These are phyloP conservation scores for Phymatocera aterrima DNA, from an alignment of 2,888 invertebrate species.

Conservation along the genomic window DNA sequence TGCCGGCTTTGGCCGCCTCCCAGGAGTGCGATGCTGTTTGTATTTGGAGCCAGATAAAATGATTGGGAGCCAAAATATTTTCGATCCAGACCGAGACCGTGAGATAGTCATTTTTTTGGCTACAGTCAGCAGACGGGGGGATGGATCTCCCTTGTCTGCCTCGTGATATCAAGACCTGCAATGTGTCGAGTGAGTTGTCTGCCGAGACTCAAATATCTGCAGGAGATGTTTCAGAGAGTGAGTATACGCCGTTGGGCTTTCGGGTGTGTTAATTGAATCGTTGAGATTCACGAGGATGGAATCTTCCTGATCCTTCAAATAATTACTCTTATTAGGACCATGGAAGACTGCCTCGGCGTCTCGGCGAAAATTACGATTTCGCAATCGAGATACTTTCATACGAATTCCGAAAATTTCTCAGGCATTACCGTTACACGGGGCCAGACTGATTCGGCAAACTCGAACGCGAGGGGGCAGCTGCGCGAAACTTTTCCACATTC, in stretches of 20 bases:
- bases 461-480: not conserved
- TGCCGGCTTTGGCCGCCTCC: not conserved
- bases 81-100: not conserved
- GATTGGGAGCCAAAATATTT: slow-evolving; percentile 1
- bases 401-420: slow-evolving; percentile 4
- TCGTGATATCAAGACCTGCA: not conserved
- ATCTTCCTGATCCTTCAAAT: not conserved
- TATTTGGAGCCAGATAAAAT: not conserved
- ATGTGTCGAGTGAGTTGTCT: not conserved
- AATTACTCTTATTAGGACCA: slow-evolving; percentile 2
- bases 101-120: too few relatives aligned
- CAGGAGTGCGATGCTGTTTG: slow-evolving; percentile 13
- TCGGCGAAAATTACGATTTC: not conserved
- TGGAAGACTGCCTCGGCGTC: not conserved
- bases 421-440: not conserved
- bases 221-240: not conserved
- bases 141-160: not conserved
- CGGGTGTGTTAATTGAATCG: not conserved
- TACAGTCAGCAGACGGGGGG: too few relatives aligned
- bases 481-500: not conserved
- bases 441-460: not conserved
- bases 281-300: not conserved
- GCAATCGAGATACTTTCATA: not conserved
- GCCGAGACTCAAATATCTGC: not conserved
- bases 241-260: not conserved